Percentiles rank a stretch among this genome's conserved stretches.
Conservation (phyloP, 2,888 invertebrate genomes). For the Carterocephalus palaemon region DNA sequence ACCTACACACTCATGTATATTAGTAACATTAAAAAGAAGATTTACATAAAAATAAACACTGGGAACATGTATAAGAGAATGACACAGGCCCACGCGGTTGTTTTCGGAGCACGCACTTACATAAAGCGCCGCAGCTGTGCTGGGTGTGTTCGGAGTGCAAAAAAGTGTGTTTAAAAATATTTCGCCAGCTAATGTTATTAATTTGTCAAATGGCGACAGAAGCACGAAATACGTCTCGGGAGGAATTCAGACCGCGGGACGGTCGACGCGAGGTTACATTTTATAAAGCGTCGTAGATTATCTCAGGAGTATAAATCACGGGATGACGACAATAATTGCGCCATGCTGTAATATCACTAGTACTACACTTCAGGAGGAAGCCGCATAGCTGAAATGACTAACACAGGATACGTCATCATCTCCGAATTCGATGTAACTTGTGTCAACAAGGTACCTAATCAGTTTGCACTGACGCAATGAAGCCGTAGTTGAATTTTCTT, state of each 20-base stretch:
- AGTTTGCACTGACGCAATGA: background rate
- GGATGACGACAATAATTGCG: constrained; percentile 5
- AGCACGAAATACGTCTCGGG: background rate
- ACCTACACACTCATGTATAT: too few relatives aligned
- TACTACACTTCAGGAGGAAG: constrained; percentile 1
- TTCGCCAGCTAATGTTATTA: constrained; percentile 1
- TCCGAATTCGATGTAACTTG: background rate
- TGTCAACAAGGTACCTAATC: constrained; percentile 8
- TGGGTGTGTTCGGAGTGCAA: constrained; percentile 1
- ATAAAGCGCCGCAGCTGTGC: constrained; percentile 7
- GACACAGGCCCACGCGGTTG: constrained; percentile 14
- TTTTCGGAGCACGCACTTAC: constrained; percentile 13
- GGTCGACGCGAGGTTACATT: background rate
- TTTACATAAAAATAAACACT: background rate
- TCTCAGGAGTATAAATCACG: constrained; percentile 16
- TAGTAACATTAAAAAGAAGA: too few relatives aligned
- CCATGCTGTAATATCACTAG: background rate
- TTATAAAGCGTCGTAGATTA: constrained; percentile 4
- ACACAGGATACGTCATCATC: constrained; percentile 3
- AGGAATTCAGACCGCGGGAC: constrained; percentile 6
- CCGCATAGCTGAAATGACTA: constrained; percentile 2
- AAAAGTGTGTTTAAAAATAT: constrained; percentile 7
- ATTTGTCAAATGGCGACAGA: constrained; percentile 5
- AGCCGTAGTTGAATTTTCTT: background rate
- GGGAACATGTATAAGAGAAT: constrained; percentile 7